Conservation (phyloP, 2,797 vertebrate species). For the Atherinosoma microstoma region DNA sequence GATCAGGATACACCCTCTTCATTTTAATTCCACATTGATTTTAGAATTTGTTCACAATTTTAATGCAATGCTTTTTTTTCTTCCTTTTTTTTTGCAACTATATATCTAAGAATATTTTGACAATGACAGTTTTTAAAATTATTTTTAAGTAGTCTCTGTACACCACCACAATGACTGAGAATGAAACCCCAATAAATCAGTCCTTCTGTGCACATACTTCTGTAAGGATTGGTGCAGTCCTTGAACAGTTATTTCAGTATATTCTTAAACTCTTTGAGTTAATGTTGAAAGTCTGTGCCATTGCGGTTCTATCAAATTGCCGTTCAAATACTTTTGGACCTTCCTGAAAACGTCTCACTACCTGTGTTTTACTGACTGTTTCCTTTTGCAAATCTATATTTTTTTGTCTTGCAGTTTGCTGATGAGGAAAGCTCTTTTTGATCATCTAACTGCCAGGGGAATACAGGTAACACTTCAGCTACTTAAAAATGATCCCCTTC, state of each 20-base stretch:
- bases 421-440: slow-evolving; percentile 94
- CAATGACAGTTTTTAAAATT: too few relatives aligned
- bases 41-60: background rate
- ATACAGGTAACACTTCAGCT: slow-evolving; percentile 88
- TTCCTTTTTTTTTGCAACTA: background rate
- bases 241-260: background rate
- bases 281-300: background rate
- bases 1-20: background rate
- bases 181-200: background rate
- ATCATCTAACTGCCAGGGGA: slow-evolving; percentile 94
- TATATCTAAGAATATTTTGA: too few relatives aligned
- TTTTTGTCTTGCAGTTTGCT: slow-evolving; percentile 84
- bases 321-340: background rate
- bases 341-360: background rate
- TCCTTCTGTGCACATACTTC: background rate
- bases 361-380: background rate
- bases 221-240: background rate
- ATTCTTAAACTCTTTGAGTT: background rate
- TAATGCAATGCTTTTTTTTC: background rate
- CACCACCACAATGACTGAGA: background rate
- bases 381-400: background rate
- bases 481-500: background rate
- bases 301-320: background rate
- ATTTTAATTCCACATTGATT: background rate
- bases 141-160: too few relatives aligned